These are phyloP conservation scores for Periphyllus acericola DNA, from an alignment of 2,888 invertebrate genomes.

Conservation along the genomic window DNA sequence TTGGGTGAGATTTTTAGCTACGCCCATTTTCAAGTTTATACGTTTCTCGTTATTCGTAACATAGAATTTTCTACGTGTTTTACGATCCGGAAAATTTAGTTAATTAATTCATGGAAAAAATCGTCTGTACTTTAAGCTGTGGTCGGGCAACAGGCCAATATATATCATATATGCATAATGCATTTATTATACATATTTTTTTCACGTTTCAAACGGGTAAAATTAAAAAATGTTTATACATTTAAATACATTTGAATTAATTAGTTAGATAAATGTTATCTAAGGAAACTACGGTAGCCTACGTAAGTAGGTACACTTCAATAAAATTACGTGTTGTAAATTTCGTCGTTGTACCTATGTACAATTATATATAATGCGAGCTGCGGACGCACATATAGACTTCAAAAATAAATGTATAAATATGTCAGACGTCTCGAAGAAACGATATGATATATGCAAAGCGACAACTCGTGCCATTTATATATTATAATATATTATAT, in stretches of 20 bases:
- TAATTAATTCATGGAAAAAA: conserved; percentile 58
- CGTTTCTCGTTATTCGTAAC: conserved; percentile 16
- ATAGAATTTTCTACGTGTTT: conserved; percentile 45
- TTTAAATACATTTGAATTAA: background rate
- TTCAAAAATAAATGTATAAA: conserved; percentile 1
- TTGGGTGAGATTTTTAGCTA: conserved; percentile 38
- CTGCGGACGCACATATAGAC: background rate
- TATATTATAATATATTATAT: background rate
- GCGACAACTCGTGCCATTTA: background rate
- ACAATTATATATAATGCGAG: background rate
- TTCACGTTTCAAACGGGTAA: conserved; percentile 28
- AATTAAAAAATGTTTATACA: background rate
- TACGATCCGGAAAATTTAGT: conserved; percentile 59
- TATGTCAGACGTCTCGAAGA: background rate
- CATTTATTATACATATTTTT: background rate
- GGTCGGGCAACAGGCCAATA: conserved; percentile 41
- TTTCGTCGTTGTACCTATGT: background rate
- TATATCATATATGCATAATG: background rate
- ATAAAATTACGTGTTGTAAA: background rate
- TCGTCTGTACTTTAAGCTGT: conserved; percentile 29
- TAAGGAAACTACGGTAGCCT: background rate
- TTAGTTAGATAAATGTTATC: background rate
- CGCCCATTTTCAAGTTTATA: conserved; percentile 47
- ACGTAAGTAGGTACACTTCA: background rate
- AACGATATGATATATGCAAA: background rate